Conservation (phyloP, 2,113 vertebrate species). For the Colinus virginianus region DNA sequence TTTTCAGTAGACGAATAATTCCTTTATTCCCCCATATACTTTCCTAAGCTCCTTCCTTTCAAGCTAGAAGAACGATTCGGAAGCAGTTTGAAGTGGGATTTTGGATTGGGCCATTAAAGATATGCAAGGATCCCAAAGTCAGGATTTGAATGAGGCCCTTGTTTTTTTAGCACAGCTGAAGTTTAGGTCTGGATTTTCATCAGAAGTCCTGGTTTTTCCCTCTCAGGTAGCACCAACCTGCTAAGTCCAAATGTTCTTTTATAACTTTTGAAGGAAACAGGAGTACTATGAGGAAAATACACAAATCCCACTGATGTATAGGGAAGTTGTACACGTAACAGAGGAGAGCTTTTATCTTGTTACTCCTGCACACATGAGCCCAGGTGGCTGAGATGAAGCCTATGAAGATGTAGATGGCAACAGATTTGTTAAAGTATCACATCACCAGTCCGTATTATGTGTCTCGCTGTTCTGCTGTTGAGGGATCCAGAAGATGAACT, state of each 20-base stretch:
- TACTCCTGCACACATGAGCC: neutral
- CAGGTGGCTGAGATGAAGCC: constrained; percentile 11
- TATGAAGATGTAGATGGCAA: constrained; percentile 56
- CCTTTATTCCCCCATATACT: neutral
- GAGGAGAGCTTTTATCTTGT: neutral
- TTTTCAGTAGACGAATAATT: neutral
- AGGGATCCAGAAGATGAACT: constrained; percentile 17
- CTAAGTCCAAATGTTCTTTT: neutral
- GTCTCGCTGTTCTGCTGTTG: constrained; percentile 12
- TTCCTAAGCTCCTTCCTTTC: neutral
- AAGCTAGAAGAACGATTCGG: neutral
- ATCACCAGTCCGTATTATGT: constrained; percentile 47
- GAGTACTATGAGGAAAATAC: neutral
- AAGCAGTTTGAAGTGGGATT: neutral
- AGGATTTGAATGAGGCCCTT: neutral
- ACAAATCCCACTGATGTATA: neutral
- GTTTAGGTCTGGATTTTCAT: neutral
- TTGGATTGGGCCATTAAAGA: neutral
- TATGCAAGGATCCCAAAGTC: neutral
- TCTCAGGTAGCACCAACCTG: fast-evolving
- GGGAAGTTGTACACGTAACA: neutral
- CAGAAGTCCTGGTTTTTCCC: neutral
- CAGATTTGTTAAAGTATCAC: constrained; percentile 57
- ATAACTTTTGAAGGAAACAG: neutral
- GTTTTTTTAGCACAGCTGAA: neutral